Percentiles rank a stretch among this genome's conserved stretches.
Conservation (phyloP, 2,113 vertebrate species). For the Etheostoma cragini region DNA sequence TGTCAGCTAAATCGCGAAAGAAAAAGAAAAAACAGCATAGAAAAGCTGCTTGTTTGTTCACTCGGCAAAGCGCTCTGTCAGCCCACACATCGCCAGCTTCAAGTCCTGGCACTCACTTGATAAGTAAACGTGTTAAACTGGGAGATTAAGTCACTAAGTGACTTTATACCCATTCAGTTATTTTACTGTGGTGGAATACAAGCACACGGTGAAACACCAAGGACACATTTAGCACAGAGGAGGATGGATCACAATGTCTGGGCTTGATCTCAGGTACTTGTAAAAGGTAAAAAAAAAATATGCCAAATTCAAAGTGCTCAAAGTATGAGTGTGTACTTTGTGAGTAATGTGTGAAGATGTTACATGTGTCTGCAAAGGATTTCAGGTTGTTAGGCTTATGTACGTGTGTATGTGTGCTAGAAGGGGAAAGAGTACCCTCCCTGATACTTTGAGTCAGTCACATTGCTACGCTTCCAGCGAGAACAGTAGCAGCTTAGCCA, state of each 20-base stretch:
- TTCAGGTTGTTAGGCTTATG: slow-evolving; percentile 7
- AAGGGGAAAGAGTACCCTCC: slow-evolving; percentile 36
- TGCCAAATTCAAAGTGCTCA: slow-evolving; percentile 9
- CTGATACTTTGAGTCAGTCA: slow-evolving; percentile 66
- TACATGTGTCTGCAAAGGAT: slow-evolving; percentile 44
- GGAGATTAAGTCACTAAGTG: not conserved
- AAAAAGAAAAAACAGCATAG: not conserved
- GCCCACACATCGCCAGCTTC: not conserved
- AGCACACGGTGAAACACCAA: slow-evolving; percentile 27
- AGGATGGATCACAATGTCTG: slow-evolving; percentile 30
- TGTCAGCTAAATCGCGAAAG: not conserved
- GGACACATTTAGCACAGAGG: slow-evolving; percentile 19
- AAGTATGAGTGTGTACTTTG: slow-evolving; percentile 8
- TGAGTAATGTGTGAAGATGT: slow-evolving; percentile 20
- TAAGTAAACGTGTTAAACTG: not conserved
- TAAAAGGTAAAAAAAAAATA: slow-evolving; percentile 15
- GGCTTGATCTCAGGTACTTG: slow-evolving; percentile 32
- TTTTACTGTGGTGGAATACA: not conserved
- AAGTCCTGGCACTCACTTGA: not conserved
- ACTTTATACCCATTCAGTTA: not conserved
- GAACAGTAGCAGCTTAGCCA: slow-evolving; percentile 74
- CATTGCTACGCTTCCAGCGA: slow-evolving; percentile 54
- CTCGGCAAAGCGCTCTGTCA: not conserved
- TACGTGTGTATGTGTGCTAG: slow-evolving; percentile 21
- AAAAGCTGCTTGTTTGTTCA: not conserved